These are phyloP conservation scores for Quiscalus mexicanus DNA, from an alignment of 2,113 vertebrate species.

Conservation along the genomic window DNA sequence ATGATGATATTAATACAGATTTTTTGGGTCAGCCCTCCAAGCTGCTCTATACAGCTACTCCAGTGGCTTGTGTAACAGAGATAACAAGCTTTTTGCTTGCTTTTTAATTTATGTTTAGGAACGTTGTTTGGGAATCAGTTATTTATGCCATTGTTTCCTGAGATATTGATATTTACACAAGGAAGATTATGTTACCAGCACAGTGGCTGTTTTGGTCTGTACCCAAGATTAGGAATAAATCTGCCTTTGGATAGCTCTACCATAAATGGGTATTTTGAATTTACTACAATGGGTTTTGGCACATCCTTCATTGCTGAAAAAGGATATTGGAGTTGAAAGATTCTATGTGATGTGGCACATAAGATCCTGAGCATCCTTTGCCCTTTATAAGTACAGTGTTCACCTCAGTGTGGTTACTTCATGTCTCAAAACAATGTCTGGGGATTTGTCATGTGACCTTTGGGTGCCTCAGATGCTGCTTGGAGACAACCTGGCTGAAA, in stretches of 20 bases:
- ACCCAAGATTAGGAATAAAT: not conserved
- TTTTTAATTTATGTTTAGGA: not conserved
- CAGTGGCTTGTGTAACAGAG: not conserved
- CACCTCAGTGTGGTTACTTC: not conserved
- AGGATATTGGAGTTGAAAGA: not conserved
- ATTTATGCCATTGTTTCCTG: constrained; percentile 16
- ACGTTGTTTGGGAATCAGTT: not conserved
- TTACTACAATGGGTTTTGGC: not conserved
- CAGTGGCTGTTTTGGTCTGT: not conserved
- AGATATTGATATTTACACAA: not conserved
- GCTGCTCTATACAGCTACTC: not conserved
- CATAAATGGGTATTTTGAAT: not conserved
- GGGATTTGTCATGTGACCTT: constrained; percentile 3
- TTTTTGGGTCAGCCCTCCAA: not conserved
- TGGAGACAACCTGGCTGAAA: not conserved
- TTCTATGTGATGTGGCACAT: constrained; percentile 3
- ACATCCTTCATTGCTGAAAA: not conserved
- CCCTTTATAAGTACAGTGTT: not conserved
- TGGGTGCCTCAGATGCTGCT: not conserved
- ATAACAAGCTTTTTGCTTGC: not conserved
- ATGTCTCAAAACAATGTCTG: not conserved
- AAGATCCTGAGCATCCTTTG: not conserved
- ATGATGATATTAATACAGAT: not conserved
- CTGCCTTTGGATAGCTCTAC: not conserved
- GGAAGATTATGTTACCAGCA: not conserved